Conservation (phyloP, 2,113 vertebrate species). For the Paradisaea rubra region DNA sequence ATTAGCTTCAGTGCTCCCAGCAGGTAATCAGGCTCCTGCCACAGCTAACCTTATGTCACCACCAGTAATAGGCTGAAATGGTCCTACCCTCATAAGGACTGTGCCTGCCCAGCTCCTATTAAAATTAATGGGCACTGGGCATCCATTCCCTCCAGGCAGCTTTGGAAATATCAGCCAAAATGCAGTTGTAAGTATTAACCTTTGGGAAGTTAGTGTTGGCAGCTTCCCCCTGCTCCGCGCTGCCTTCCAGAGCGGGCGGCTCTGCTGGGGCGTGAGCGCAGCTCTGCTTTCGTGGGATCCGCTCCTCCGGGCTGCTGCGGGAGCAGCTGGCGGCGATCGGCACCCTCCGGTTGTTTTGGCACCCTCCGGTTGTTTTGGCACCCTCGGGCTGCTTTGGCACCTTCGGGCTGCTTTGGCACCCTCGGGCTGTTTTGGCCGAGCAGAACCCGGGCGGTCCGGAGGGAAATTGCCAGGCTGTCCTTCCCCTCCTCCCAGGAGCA, state of each 20-base stretch:
- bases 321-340: not conserved
- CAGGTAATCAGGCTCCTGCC: constrained; percentile 25
- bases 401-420: not conserved
- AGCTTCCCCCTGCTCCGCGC: not conserved
- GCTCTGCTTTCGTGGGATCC: not conserved
- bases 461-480: not conserved
- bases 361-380: not conserved
- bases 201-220: constrained; percentile 60
- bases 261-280: not conserved
- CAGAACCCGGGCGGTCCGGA: not conserved
- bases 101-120: constrained; percentile 29
- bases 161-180: constrained; percentile 58
- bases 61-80: constrained; percentile 16
- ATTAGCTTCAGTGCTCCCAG: constrained; percentile 3
- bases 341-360: not conserved
- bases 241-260: not conserved
- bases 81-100: not conserved
- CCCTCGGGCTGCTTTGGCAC: not conserved
- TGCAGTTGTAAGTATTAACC: constrained; percentile 48
- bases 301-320: not conserved
- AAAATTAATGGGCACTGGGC: constrained; percentile 45
- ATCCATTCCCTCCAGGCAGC: constrained; percentile 35
- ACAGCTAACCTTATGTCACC: constrained; percentile 24
- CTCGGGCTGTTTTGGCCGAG: not conserved
- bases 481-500: not conserved